A percentile compares a stretch with the other conserved stretches of the same genome.
Conservation (phyloP, 2,888 invertebrate genomes). For the Chymomyza fuscimana region DNA sequence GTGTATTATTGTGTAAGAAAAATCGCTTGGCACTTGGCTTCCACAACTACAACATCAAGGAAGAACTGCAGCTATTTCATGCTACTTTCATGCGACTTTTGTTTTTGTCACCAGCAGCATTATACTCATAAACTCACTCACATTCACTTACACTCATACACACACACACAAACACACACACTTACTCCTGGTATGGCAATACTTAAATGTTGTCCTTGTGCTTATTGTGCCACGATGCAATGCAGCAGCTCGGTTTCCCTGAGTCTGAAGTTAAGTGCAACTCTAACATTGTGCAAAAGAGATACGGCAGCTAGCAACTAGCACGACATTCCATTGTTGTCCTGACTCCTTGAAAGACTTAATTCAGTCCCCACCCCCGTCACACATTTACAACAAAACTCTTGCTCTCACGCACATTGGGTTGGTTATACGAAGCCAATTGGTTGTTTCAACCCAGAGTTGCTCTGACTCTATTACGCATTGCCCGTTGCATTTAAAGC, state of each 20-base stretch:
- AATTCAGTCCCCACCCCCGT: conserved; percentile 51
- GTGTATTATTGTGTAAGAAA: conserved; percentile 74
- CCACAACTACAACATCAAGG: conserved; percentile 25
- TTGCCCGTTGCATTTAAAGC: conserved; percentile 59
- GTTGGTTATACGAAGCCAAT: conserved; percentile 42
- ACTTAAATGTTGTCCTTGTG: conserved; percentile 57
- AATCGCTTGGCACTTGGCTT: conserved; percentile 66
- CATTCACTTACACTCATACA: conserved; percentile 13
- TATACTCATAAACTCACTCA: conserved; percentile 26
- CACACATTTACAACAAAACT: conserved; percentile 27
- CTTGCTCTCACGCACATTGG: background rate
- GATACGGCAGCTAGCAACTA: conserved; percentile 23
- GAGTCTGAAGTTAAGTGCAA: conserved; percentile 73
- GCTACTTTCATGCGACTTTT: conserved; percentile 67
- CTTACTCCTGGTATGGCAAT: background rate
- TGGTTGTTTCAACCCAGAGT: conserved; percentile 22
- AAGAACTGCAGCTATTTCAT: conserved; percentile 57
- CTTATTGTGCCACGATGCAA: conserved; percentile 54
- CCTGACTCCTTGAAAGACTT: conserved; percentile 65
- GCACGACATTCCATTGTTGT: conserved; percentile 66
- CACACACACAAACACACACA: conserved; percentile 9
- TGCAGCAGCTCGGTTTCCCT: conserved; percentile 47
- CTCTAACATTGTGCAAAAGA: conserved; percentile 67
- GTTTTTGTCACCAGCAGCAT: conserved; percentile 62
- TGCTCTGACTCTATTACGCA: conserved; percentile 63